Evolutionary conservation across 2,113 vertebrate genomes (phyloP).

Genomic region (Marmota monax): DNA sequence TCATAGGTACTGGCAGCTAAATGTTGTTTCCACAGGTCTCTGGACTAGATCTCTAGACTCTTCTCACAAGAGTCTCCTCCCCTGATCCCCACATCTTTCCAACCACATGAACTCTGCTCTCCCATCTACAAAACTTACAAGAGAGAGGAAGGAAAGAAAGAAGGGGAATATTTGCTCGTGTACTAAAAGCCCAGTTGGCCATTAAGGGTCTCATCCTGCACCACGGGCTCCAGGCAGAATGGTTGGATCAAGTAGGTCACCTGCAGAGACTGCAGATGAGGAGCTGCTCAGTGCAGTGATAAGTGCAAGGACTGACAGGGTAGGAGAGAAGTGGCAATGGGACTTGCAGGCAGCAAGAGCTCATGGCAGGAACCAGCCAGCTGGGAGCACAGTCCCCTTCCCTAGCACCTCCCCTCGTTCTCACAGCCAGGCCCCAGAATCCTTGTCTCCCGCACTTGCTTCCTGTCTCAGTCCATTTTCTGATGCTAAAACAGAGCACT

Average conservation of each 20-base stretch:
- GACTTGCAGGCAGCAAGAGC: background rate
- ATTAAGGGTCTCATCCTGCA: too few species aligned
- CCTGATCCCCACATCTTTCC: background rate
- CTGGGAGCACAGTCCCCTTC: background rate
- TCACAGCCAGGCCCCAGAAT: background rate
- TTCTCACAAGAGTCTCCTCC: background rate
- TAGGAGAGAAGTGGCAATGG: background rate
- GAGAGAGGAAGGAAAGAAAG: background rate
- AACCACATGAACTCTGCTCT: background rate
- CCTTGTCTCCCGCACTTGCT: background rate
- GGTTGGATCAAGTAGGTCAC: background rate
- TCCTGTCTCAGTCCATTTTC: background rate
- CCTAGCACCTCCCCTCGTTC: background rate
- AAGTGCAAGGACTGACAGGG: background rate
- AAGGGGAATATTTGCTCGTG: background rate
- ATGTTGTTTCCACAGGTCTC: background rate
- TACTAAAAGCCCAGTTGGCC: background rate
- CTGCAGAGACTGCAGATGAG: too few species aligned
- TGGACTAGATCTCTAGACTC: background rate
- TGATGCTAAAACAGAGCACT: background rate
- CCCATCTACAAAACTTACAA: background rate
- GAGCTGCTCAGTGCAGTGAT: background rate
- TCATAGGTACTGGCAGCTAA: background rate
- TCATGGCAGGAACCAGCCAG: background rate
- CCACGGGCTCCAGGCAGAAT: background rate